Evolutionary conservation across 2,113 vertebrate genomes (phyloP), one percentile per base, ranked within the genome.

Genomic region (Actenoides hombroni): DNA sequence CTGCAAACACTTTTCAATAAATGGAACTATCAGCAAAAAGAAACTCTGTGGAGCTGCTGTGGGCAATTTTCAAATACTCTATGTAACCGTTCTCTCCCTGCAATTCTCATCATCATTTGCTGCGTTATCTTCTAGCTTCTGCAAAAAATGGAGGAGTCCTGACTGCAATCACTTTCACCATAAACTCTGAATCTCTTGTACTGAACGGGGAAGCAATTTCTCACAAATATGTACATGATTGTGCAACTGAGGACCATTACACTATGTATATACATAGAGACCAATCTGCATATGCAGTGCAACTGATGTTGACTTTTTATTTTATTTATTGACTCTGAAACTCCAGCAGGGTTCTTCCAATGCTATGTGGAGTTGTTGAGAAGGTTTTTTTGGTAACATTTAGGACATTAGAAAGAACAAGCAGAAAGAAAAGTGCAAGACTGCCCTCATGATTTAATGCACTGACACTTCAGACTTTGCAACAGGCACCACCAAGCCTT

Each of bases 401-500:
- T 60, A 24, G 71, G 23, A 18, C 64, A 44, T 9, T 51, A 76
- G 39, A 53, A 78, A 85, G 12, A 76, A 61, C 4, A 76, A 51
- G 24, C 3, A n/a, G 40, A 9, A 81, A 65, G 61, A 77, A 40
- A 54, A 48, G 4, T 13, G 11, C 16, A 42, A 68, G 29, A 42
- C 24, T 48, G 6, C 13, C 24, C 18, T 68, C 11, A 1, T 31
- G 12, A 54, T 75, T 82, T 49, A 63, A 39, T n/a, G 35, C 29
- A n/a, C 21, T 40, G 37, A 19, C 23, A 46, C 5, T n/a, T 9
- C 14, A 14, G 17, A 56, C 6, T 16, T 89, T 56, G 53, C 19
- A n/a, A 29, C n/a, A 37, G 16, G 9, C 63, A 59, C n/a, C 0
- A 0, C n/a, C 0, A 0, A 80, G 37, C 1, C 17, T 25, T 54